These are phyloP conservation scores for Mareca strepera DNA, from an alignment of 2,797 vertebrate species.

Conservation along the genomic window DNA sequence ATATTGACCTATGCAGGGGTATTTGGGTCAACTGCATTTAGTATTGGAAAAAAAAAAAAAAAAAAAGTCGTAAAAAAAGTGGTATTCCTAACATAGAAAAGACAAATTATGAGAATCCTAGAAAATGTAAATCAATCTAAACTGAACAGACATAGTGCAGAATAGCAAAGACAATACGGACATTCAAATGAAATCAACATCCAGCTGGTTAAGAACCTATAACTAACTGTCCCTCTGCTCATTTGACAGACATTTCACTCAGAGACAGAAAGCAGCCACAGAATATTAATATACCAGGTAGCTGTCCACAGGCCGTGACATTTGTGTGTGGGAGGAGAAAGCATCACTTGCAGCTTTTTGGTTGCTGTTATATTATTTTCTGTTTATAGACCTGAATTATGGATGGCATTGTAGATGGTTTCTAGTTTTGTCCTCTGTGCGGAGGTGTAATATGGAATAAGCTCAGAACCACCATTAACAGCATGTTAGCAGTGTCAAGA, in stretches of 20 bases:
- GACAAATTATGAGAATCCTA: background rate
- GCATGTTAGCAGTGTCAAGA: background rate
- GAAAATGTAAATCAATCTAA: constrained; percentile 33
- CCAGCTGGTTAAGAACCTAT: constrained; percentile 28
- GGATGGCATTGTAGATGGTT: background rate
- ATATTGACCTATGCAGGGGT: background rate
- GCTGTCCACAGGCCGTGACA: background rate
- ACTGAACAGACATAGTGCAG: background rate
- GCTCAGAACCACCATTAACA: background rate
- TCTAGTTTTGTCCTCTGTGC: background rate
- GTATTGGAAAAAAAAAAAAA: background rate
- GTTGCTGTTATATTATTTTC: background rate
- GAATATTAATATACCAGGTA: background rate
- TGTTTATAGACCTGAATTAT: background rate
- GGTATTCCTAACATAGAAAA: background rate
- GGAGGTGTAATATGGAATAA: background rate
- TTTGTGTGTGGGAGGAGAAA: background rate
- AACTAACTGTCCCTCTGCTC: constrained; percentile 13
- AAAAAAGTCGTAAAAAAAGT: background rate
- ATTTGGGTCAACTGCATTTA: background rate
- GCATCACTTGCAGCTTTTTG: background rate
- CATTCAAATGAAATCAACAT: constrained; percentile 44
- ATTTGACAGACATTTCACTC: constrained; percentile 8
- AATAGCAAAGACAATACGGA: background rate
- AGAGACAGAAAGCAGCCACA: background rate